Base-by-base conservation (phyloP, 2,113 vertebrate species). In the Carassius auratus region DNA sequence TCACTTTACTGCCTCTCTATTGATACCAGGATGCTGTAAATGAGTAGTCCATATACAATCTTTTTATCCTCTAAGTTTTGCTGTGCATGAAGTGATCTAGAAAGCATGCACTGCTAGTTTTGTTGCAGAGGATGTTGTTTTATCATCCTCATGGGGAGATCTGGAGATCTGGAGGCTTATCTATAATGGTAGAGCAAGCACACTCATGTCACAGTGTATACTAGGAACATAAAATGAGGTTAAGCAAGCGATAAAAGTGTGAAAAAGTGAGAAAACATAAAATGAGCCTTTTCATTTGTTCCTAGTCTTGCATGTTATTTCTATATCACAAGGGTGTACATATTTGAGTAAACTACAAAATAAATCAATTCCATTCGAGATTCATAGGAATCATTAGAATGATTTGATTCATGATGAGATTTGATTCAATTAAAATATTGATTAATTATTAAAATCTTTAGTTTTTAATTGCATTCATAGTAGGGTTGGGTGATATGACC, bases 1-100 rank as follows among this genome's bases (percentile, higher is more conserved):
- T 26, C 6, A 73, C 57, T 73, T 57, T n/a, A 9, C 17, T n/a
- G 66, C 50, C 50, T 73, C 45, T 8, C 66, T 15, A 73, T n/a
- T 83, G 66, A 83, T 23, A 57, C 26, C 36, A 69, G 42, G 1
- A 42, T 71, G 66, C 19, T 57, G 81, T 73, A 73, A 83, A 36
- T 33, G 17, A 69, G 48, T 36, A 71, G 26, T 69, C 8, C 23
- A 55, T 21, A 33, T 71, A 14, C 36, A 82, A 69, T 73, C 48
- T 38, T 38, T 57, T 81, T 21, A 81, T 52, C 15, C 30, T 69
- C 26, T 21, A 55, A 55, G 19, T 52, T 83, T 71, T 15, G 10
- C 50, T 38, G 2, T 57, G 38, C n/a, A 66, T 13, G 36, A 36
- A 38, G 57, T 69, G 3, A 83, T 36, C 42, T 48, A n/a, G 48